Base-by-base conservation (phyloP, 2,797 vertebrate genomes). In the Typhlichthys eigenmanni region DNA sequence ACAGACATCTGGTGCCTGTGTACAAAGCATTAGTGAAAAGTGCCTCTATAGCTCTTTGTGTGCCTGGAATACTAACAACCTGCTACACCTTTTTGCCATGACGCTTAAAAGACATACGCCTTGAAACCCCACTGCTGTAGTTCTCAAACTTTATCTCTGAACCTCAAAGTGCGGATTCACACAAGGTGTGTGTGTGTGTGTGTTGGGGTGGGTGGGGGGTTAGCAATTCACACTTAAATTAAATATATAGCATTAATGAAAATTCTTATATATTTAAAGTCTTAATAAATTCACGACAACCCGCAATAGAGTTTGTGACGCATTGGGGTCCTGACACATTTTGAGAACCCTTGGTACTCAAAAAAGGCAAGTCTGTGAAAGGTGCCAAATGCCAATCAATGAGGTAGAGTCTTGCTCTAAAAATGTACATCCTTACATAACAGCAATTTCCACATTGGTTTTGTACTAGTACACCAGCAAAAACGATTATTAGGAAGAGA, bases 21-120 rank as follows among this genome's bases (percentile, higher is more conserved):
- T 79, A 69, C 78, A 83, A 55, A 81, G 72, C 82, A 80, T 83
- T 81, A 78, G 75, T 73, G 78, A 79, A 81, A 83, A 82, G 78
- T 74, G 79, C 73, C 79, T 73, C 73, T 76, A 85, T 83, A 51
- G 74, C 70, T 66, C 80, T 85, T 71, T 75, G 75, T 88, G 83
- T 88, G 88, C 80, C 78, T 85, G 69, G 86, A 90, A 92, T 88
- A 88, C 71, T 73, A 90, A 92, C 62, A 74, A 74, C 65, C 73
- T 19, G 64, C 57, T 66, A 32, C 68, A 84, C 80, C 73, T 85
- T 61, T 58, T 61, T 58, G 50, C 76, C 79, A 79, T 87, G 54
- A 71, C 12, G 2, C 48, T 66, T 59, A 43, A 14, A 67, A 60
- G 66, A 78, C 68, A 64, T 1, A 38, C 17, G 61, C 38, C 38